Base-by-base conservation (phyloP, 2,113 vertebrate species). In the Protobothrops flavoviridis region DNA sequence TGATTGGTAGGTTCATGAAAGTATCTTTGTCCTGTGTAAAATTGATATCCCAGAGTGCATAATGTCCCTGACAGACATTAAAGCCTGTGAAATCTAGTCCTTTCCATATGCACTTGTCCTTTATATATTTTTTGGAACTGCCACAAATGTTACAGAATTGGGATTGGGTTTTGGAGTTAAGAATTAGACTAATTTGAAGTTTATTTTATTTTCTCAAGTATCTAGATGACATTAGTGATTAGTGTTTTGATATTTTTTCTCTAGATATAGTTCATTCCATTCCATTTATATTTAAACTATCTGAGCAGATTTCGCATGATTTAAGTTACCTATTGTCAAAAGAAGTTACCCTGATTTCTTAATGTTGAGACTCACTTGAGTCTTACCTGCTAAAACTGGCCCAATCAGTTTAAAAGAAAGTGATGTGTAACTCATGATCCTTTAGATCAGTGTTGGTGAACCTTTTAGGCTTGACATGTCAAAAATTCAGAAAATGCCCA, bases 21-120 rank as follows among this genome's bases (percentile, higher is more conserved):
- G 48, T 89, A 90, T 90, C 48, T 90, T 90, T 53, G 43, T 85
- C 56, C 92, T 64, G 43, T 90, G 81, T 87, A 87, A 90, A 90
- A 93, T 90, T 93, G 92, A 90, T 90, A 93, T 57, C 86, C 45
- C 11, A 50, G 23, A 90, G 89, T 55, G 81, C 56, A 53, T 90
- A 93, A 85, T 20, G 74, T 87, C 55, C 45, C 56, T 90, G 92
- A 23, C 92, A 90, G 50, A 90, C 45, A 26, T 87, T 87, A 87
- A 90, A 93, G 92, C 24, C 50, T 87, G n/a, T 93, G 74, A 48
- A 93, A 90, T 93, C n/a, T 90, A 57, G 29, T 69, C n/a, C 48
- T 89, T 93, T 90, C 88, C 64, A 50, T 93, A 11, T 89, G 52
- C 39, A 33, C 39, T 86, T 50, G 29, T 56, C 39, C 26, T 20